Evolutionary conservation across 1,140 invertebrate species (phyloP).

Genomic region (Hyposmocoma kahamanoa): DNA sequence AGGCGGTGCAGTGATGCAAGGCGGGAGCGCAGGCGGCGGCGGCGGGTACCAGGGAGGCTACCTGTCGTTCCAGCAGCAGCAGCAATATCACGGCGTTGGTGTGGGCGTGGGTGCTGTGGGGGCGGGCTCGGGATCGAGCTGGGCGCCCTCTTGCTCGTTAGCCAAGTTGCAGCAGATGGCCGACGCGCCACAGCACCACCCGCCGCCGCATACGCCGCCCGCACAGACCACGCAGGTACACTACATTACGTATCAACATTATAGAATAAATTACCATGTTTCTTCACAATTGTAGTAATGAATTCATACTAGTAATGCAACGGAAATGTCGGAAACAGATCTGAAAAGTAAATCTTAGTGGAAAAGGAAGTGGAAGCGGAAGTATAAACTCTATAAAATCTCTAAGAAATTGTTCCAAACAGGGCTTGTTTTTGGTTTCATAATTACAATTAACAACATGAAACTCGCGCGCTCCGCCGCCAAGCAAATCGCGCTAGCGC

Average conservation of each 20-base stretch:
- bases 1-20: constrained; percentile 37
- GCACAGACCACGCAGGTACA: constrained; percentile 32
- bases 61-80: constrained; percentile 59
- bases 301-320: too few relatives aligned
- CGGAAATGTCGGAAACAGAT: too few relatives aligned
- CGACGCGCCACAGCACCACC: constrained; percentile 54
- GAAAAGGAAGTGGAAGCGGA: too few relatives aligned
- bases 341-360: too few relatives aligned
- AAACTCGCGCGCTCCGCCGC: too few relatives aligned
- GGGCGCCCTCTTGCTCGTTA: constrained; percentile 63
- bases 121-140: constrained; percentile 21
- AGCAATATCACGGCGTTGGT: constrained; percentile 51
- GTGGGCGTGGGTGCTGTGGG: constrained; percentile 21
- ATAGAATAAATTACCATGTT: not conserved
- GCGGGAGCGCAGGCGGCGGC: constrained; percentile 15
- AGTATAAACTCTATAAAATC: too few relatives aligned
- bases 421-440: too few relatives aligned
- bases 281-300: too few relatives aligned
- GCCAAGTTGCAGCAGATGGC: constrained; percentile 72
- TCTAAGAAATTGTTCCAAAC: too few relatives aligned
- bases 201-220: constrained; percentile 34
- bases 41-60: constrained; percentile 58
- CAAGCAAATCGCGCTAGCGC: too few relatives aligned
- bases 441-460: too few relatives aligned
- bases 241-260: not conserved